phyloP scores from a whole-genome alignment of 2,888 invertebrate species.

The Torymus texanus region DNA sequence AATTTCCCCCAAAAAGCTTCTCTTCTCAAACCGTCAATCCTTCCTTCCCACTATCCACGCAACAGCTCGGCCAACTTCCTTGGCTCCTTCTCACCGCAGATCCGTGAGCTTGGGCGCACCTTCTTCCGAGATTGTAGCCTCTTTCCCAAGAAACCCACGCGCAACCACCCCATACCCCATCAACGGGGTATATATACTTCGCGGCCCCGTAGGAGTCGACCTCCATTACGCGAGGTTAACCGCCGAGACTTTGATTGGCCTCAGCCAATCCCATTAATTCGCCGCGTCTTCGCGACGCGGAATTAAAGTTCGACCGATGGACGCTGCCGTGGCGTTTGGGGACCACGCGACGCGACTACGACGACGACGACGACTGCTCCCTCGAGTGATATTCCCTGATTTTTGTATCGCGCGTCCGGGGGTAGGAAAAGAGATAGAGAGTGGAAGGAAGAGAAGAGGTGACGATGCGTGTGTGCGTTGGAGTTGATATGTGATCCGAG shows the following conservation, averaged over 20 bases:
- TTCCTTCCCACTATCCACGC: too few species aligned
- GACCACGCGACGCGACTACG: slow-evolving; percentile 36
- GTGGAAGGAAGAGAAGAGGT: too few species aligned
- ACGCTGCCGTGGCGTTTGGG: slow-evolving; percentile 16
- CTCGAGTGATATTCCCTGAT: slow-evolving; percentile 59
- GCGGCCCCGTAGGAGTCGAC: slow-evolving; percentile 70
- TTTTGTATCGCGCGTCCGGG: slow-evolving; percentile 51
- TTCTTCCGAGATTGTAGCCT: slow-evolving; percentile 20
- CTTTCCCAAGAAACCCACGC: not conserved
- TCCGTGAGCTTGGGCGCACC: too few species aligned
- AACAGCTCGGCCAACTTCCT: too few species aligned
- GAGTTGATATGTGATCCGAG: not conserved
- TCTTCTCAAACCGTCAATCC: too few species aligned
- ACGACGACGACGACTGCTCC: slow-evolving; percentile 54
- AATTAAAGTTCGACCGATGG: slow-evolving; percentile 56
- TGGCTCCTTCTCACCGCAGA: not conserved
- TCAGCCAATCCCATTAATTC: slow-evolving; percentile 72
- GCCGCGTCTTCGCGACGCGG: slow-evolving; percentile 52
- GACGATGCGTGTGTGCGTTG: not conserved
- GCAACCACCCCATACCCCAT: too few species aligned
- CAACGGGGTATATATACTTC: too few species aligned
- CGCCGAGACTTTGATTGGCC: slow-evolving; percentile 74
- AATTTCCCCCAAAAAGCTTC: not conserved
- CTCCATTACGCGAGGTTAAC: slow-evolving; percentile 74
- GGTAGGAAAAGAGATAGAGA: too few species aligned